Conservation (phyloP, 2,797 vertebrate species). For the Orestias chungarensis region DNA sequence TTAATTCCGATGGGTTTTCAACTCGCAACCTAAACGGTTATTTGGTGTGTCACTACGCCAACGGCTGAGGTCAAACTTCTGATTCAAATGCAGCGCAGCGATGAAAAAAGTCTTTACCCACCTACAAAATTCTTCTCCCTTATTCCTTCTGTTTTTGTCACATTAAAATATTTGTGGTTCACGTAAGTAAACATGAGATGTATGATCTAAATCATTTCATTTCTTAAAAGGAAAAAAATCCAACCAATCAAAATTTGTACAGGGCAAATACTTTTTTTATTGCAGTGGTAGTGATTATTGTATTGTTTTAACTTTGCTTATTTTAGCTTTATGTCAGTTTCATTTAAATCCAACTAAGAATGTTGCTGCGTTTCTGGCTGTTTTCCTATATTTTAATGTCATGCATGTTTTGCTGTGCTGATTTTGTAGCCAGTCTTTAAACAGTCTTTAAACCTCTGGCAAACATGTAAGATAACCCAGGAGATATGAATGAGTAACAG, state of each 20-base stretch:
- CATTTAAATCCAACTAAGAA: not conserved
- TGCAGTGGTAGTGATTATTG: not conserved
- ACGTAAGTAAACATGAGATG: not conserved
- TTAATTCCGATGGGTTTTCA: not conserved
- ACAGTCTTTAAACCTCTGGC: too few species aligned
- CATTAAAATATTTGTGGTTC: not conserved
- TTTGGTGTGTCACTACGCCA: not conserved
- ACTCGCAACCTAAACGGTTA: not conserved
- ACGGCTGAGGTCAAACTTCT: not conserved
- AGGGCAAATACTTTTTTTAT: not conserved
- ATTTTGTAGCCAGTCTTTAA: not conserved
- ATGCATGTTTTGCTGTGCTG: constrained; percentile 18
- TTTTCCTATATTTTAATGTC: constrained; percentile 15
- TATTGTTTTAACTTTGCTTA: not conserved
- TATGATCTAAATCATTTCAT: not conserved
- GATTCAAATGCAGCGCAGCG: not conserved
- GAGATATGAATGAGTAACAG: too few species aligned
- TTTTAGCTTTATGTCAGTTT: not conserved
- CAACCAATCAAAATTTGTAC: not conserved
- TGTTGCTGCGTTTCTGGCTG: constrained; percentile 22
- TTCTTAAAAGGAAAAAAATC: not conserved
- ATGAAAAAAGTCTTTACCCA: not conserved
- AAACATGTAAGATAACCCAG: too few species aligned
- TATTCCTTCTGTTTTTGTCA: too few species aligned
- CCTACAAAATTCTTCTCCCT: not conserved